phyloP scores from a whole-genome alignment of 2,113 vertebrate genomes.

The Progne subis region DNA sequence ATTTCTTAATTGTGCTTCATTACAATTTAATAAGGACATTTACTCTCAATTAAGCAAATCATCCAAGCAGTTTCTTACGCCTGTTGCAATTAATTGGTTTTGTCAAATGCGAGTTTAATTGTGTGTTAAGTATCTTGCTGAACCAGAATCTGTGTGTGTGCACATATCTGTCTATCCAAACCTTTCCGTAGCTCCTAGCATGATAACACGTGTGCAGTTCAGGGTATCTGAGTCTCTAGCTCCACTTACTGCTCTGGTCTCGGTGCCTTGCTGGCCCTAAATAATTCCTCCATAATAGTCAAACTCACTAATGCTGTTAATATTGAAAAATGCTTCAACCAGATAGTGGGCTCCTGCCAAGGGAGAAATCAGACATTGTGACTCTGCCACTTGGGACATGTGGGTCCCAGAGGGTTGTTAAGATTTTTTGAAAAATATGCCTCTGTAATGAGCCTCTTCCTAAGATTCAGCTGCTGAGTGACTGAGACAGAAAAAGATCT shows the following conservation, averaged over 20 bases:
- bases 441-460: background rate
- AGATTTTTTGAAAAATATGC: background rate
- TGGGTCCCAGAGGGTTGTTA: background rate
- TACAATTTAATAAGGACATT: constrained; percentile 51
- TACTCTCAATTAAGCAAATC: constrained; percentile 58
- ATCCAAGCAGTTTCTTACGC: constrained; percentile 1
- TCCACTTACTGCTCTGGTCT: background rate
- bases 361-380: background rate
- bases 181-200: background rate
- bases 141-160: background rate
- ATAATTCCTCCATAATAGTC: background rate
- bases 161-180: background rate
- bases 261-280: background rate
- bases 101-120: constrained; percentile 5
- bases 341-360: background rate
- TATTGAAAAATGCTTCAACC: background rate
- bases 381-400: background rate
- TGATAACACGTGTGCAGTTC: background rate
- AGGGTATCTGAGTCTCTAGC: background rate
- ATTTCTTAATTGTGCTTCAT: constrained; percentile 48
- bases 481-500: background rate
- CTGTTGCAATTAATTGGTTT: constrained; percentile 21
- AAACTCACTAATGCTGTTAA: background rate
- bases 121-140: constrained; percentile 11
- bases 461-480: background rate